Evolutionary conservation across 2,797 vertebrate genomes (phyloP), one percentile per base, ranked within the genome.

Genomic region (Otolemur crassicaudatus): DNA sequence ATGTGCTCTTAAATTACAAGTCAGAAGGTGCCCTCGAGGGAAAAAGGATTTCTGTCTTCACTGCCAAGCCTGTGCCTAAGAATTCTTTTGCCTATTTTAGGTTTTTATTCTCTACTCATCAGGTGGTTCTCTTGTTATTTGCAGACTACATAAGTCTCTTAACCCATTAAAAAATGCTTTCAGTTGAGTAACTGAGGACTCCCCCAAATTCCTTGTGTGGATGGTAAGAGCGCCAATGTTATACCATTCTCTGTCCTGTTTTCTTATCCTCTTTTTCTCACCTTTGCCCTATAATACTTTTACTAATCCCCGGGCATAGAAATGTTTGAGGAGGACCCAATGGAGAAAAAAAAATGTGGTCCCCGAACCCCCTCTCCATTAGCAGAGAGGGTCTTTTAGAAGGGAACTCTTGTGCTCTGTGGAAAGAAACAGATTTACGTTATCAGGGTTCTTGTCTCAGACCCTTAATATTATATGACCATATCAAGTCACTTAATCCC

Each of bases 1-100:
- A 34, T 82, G 63, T 90, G 83, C 72, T 96, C 89, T 97, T 94
- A 96, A 96, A 87, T 97, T 82, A 97, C 31, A 95, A 96, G 91
- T 93, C 34, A 96, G 80, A 97, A 95, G 65, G 56, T 96, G 46
- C 65, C 89, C 81, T 97, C 72, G 81, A 86, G 46, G 76, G 37
- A 80, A 77, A 97, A 97, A 94, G 84, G 40, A 93, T 93, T 98
- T 97, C 91, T 96, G 25, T 95, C 63, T 69, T 87, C 12, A 1
- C 34, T 91, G 69, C 89, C 95, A 96, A 84, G 11, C 20, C 76
- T 95, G 58, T 82, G 61, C 77, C 69, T 80, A 79, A 90, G 87
- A 91, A 85, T 88, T 91, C 19, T 89, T 96, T 91, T 60, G 73
- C 63, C 22, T 90, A 58, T 53, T 80, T 92, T 60, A 90, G 29